These are phyloP conservation scores for Adelognathus sp. DNA, from an alignment of 2,888 invertebrate species.

Conservation along the genomic window DNA sequence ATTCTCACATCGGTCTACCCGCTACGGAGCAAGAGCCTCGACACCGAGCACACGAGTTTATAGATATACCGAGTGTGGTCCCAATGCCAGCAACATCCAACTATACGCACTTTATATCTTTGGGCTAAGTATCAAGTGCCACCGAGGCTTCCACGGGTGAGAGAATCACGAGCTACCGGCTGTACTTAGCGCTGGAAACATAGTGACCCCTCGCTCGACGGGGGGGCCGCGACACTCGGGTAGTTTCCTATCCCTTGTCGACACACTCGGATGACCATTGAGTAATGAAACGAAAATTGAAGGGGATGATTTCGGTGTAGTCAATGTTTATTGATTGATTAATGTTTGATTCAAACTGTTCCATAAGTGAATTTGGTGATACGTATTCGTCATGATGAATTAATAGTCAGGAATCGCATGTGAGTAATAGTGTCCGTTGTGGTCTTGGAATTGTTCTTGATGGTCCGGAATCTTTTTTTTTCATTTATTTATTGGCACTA, in stretches of 20 bases:
- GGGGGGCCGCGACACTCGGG: not conserved
- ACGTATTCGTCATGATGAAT: not conserved
- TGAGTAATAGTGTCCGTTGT: too few species aligned
- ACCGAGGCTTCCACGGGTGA: constrained; percentile 11
- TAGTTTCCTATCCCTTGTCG: constrained; percentile 28
- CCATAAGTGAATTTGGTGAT: not conserved
- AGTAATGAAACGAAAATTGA: constrained; percentile 29
- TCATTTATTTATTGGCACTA: constrained; percentile 7
- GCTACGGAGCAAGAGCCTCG: not conserved
- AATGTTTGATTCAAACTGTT: not conserved
- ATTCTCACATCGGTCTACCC: constrained; percentile 12
- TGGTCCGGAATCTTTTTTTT: too few species aligned
- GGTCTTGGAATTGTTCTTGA: too few species aligned
- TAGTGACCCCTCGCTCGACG: constrained; percentile 14
- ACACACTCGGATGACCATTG: constrained; percentile 44
- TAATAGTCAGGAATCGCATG: too few species aligned
- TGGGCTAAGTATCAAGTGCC: constrained; percentile 47
- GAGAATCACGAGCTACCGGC: not conserved
- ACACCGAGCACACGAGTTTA: not conserved
- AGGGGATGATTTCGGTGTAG: not conserved
- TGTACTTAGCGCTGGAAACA: not conserved
- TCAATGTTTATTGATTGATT: constrained; percentile 20
- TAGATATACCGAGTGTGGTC: not conserved
- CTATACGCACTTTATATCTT: constrained; percentile 37
- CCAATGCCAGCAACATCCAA: not conserved